Conservation (phyloP, 2,797 vertebrate genomes). For the Pachyuromys duprasi region DNA sequence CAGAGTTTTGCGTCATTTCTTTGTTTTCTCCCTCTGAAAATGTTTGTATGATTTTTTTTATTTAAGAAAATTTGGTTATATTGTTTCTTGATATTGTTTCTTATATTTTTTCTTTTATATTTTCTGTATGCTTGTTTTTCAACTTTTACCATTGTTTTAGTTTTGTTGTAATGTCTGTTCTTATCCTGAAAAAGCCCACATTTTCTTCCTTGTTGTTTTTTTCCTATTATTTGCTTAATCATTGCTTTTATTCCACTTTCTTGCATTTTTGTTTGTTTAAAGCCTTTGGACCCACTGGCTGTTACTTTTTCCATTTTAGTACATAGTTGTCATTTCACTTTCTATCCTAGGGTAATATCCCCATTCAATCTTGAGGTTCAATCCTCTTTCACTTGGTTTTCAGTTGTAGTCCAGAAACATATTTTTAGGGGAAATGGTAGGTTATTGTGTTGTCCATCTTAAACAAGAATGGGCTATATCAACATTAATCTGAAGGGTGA, state of each 20-base stretch:
- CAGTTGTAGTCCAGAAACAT: not conserved
- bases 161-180: not conserved
- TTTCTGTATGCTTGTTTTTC: not conserved
- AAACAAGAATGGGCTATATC: not conserved
- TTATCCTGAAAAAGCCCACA: not conserved
- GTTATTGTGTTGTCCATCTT: not conserved
- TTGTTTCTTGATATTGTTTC: not conserved
- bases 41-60: not conserved
- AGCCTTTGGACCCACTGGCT: not conserved
- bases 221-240: not conserved
- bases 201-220: slow-evolving; percentile 14
- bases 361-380: not conserved
- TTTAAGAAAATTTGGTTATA: not conserved
- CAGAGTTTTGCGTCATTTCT: not conserved
- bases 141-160: not conserved
- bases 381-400: not conserved
- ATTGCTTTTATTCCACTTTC: not conserved
- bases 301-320: not conserved
- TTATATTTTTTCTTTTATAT: too few relatives aligned
- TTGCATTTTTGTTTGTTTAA: not conserved
- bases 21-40: not conserved
- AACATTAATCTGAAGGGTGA: not conserved
- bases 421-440: not conserved
- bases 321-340: not conserved
- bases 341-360: not conserved